Evolutionary conservation across 2,113 vertebrate species (phyloP).

Genomic region (Xyliphius kryptos): DNA sequence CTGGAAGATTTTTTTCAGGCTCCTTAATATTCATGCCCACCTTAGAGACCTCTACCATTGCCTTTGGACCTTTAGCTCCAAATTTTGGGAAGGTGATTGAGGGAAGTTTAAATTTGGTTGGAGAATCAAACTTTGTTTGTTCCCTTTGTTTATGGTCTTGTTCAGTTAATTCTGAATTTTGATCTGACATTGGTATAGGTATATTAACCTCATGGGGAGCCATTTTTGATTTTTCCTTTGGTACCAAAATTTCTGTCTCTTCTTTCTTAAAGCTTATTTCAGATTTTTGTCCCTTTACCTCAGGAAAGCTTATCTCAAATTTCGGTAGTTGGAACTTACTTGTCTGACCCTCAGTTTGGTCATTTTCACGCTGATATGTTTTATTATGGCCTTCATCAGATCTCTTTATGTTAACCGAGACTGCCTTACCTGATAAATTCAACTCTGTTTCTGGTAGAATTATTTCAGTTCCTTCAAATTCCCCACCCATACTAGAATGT

Average conservation of each 20-base stretch:
- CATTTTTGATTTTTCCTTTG: too few relatives aligned
- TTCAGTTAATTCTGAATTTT: too few relatives aligned
- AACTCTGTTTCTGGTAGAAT: constrained; percentile 20
- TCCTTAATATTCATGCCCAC: constrained; percentile 6
- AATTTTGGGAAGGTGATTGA: constrained; percentile 15
- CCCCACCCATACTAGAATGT: constrained; percentile 20
- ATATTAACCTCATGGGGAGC: too few relatives aligned
- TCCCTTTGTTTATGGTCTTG: not conserved
- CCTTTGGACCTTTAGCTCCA: constrained; percentile 8
- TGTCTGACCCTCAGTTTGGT: not conserved
- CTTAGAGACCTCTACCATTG: not conserved
- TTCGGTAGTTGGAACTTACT: too few relatives aligned
- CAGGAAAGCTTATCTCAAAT: too few relatives aligned
- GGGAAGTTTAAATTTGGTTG: constrained; percentile 19
- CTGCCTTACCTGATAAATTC: constrained; percentile 21
- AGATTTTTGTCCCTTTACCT: too few relatives aligned
- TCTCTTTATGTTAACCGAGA: constrained; percentile 19
- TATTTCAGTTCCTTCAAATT: constrained; percentile 23
- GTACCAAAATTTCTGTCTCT: too few relatives aligned
- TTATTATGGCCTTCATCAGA: constrained; percentile 5
- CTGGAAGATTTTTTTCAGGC: constrained; percentile 7
- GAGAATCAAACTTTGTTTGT: constrained; percentile 5
- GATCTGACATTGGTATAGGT: too few relatives aligned
- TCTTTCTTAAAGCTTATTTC: too few relatives aligned
- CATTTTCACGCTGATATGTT: not conserved